phyloP scores from a whole-genome alignment of 2,113 vertebrate genomes.

The Nannospalax galili region DNA sequence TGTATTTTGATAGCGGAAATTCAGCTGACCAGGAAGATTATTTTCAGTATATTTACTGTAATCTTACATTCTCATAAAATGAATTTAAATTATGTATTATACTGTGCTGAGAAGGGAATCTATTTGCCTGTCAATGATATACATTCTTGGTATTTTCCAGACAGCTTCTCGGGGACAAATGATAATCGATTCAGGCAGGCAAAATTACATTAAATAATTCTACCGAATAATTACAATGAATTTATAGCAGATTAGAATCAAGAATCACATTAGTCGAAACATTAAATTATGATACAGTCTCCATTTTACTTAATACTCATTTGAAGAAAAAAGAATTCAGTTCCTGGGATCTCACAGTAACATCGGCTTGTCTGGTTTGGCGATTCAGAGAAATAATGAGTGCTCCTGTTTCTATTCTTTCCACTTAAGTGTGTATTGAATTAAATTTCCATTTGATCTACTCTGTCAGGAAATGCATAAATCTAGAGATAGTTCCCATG shows the following conservation, averaged over 20 bases:
- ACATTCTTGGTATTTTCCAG: constrained; percentile 61
- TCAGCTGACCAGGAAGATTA: constrained; percentile 38
- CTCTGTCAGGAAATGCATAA: constrained; percentile 46
- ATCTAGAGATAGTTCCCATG: constrained; percentile 33
- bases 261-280: constrained; percentile 43
- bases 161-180: constrained; percentile 65
- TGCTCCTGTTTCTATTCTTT: constrained; percentile 56
- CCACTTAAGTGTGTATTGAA: constrained; percentile 68
- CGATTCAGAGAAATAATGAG: constrained; percentile 64
- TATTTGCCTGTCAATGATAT: constrained; percentile 45
- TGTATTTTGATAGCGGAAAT: constrained; percentile 46
- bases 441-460: constrained; percentile 75
- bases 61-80: constrained; percentile 46
- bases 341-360: constrained; percentile 61
- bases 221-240: constrained; percentile 70
- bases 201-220: constrained; percentile 70
- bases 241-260: constrained; percentile 75
- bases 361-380: constrained; percentile 27
- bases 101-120: constrained; percentile 66
- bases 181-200: constrained; percentile 64
- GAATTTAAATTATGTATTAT: constrained; percentile 66
- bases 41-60: constrained; percentile 61
- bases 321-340: constrained; percentile 36
- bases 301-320: constrained; percentile 66
- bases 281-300: constrained; percentile 68